These are phyloP conservation scores for Eledone cirrhosa DNA, from an alignment of 2,888 invertebrate species.

Conservation along the genomic window DNA sequence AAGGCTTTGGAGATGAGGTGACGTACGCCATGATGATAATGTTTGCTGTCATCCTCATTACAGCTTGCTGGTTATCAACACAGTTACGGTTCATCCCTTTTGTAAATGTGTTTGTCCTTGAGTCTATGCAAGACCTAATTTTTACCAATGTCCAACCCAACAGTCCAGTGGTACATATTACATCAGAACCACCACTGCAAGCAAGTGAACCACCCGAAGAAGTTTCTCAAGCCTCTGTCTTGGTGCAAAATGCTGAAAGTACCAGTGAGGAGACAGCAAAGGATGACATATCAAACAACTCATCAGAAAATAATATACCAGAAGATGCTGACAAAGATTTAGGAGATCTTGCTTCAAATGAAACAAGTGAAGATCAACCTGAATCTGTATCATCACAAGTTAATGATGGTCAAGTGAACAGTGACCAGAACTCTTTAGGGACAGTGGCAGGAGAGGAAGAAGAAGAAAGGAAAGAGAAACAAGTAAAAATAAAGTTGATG, in stretches of 20 bases:
- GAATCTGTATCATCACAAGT: conserved; percentile 15
- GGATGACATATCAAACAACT: not conserved
- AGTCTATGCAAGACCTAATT: conserved; percentile 38
- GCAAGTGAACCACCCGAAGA: not conserved
- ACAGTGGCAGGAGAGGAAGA: not conserved
- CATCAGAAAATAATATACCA: not conserved
- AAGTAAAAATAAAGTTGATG: conserved; percentile 62
- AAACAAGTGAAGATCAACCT: not conserved
- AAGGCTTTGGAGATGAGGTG: conserved; percentile 86
- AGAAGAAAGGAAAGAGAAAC: conserved; percentile 33
- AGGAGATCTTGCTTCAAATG: not conserved
- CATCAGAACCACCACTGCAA: not conserved
- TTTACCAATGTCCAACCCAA: not conserved
- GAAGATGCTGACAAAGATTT: conserved; percentile 5
- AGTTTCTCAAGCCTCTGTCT: not conserved
- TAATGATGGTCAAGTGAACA: not conserved
- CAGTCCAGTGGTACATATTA: not conserved
- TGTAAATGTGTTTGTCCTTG: conserved; percentile 57
- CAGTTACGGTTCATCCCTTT: conserved; percentile 75
- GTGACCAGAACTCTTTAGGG: not conserved
- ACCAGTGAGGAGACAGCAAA: not conserved
- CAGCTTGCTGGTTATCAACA: conserved; percentile 82
- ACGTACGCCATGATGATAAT: conserved; percentile 77
- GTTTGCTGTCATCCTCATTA: conserved; percentile 70
- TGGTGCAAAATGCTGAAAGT: not conserved